Evolutionary conservation across 1,140 invertebrate species (phyloP), one percentile per base, ranked within the genome.

Genomic region (Odontomachus brunneus): DNA sequence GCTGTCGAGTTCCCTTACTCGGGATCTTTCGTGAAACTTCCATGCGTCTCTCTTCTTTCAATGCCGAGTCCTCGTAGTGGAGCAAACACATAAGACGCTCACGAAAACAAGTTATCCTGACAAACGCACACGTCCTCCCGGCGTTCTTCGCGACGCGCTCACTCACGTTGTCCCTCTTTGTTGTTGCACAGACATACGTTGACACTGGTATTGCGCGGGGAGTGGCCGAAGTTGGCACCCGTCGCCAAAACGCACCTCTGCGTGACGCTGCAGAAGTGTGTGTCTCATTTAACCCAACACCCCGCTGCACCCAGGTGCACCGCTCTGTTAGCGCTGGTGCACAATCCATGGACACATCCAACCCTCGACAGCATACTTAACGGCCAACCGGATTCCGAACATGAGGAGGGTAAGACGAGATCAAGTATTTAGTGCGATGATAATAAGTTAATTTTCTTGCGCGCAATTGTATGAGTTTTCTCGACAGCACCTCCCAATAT

Each of bases 201-300:
- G 90, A 91, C 92, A 89, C 81, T 95, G 89, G 93, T 95, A 91
- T 92, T 95, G 90, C 94, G 94, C 84, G 95, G 94, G 88, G 95
- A 95, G 89, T 95, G 95, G 95, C 93, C 94, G 38, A 94, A 94
- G 84, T 91, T 95, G 82, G 90, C 93, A 85, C 93, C 93, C 69
- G 94, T 94, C 81, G 92, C 93, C 59, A 94, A 94, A 89, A 95
- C 95, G 82, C 94, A 95, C 90, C 91, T 95, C 88, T 93, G 90
- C 86, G 94, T 95, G 44, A 94, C 93, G 19, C 89, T 95, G 75
- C 93, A 95, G 89, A 93, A 94, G 90, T 95, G 94, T 90, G 91
- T 90, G 60, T 89, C 87, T 73, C 88, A 91, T 80, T 91, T 95
- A 84, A 90, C 84, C 80, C 92, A 93, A 87, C 93, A 93, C 84